phyloP scores from a whole-genome alignment of 2,888 invertebrate species.

The Drosophila fungiperda region DNA sequence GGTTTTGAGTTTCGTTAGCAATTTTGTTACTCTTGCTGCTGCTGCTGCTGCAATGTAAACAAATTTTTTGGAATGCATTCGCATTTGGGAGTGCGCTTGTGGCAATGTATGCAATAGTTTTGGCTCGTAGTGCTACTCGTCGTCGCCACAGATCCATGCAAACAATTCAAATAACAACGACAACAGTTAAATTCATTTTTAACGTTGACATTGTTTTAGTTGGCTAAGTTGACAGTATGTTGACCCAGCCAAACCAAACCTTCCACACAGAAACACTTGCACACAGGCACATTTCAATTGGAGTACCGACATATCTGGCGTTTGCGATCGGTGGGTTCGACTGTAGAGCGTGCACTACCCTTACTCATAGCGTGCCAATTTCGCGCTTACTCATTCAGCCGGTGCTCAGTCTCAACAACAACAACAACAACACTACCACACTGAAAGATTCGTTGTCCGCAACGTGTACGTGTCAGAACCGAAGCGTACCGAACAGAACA shows the following conservation, averaged over 20 bases:
- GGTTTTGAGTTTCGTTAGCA: conserved; percentile 49
- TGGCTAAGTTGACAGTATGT: conserved; percentile 32
- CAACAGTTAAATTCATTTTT: conserved; percentile 26
- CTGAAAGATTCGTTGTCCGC: conserved; percentile 23
- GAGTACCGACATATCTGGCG: conserved; percentile 33
- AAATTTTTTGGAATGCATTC: conserved; percentile 43
- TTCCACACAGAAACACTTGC: conserved; percentile 15
- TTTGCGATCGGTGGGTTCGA: conserved; percentile 36
- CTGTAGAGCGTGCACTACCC: conserved; percentile 35
- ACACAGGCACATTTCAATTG: background rate
- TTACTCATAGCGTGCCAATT: conserved; percentile 60
- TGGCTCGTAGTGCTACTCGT: background rate
- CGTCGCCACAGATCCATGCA: background rate
- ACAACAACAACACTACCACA: conserved; percentile 17
- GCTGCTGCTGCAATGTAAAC: conserved; percentile 7
- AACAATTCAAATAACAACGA: conserved; percentile 9
- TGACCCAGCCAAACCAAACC: conserved; percentile 59
- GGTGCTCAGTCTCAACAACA: conserved; percentile 28
- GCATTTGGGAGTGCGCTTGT: conserved; percentile 16
- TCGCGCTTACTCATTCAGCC: conserved; percentile 63
- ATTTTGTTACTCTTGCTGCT: conserved; percentile 24
- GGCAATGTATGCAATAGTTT: conserved; percentile 24
- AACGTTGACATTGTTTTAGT: conserved; percentile 30
- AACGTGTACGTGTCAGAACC: conserved; percentile 46
- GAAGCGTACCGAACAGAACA: conserved; percentile 15